These are phyloP conservation scores for Yasuhikotakia modesta DNA, from an alignment of 2,797 vertebrate species.

Conservation along the genomic window DNA sequence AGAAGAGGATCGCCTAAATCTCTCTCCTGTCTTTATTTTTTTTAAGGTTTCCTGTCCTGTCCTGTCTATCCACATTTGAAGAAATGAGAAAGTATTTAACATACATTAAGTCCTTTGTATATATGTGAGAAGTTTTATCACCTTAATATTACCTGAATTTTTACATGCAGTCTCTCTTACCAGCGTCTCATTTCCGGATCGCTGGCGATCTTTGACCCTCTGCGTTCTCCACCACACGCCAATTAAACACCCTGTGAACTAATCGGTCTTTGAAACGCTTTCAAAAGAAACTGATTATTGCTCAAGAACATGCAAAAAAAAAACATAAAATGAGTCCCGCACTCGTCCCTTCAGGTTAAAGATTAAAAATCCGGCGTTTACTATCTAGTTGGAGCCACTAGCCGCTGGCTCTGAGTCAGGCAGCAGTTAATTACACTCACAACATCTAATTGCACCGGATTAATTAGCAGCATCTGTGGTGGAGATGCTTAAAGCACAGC, in stretches of 20 bases:
- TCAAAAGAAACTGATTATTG: slow-evolving; percentile 92
- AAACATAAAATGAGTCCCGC: slow-evolving; percentile 91
- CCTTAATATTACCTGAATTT: too few relatives aligned
- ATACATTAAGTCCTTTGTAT: too few relatives aligned
- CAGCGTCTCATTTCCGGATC: background rate
- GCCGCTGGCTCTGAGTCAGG: slow-evolving; percentile 84
- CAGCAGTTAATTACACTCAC: slow-evolving; percentile 96
- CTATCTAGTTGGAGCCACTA: slow-evolving; percentile 87
- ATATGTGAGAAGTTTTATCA: too few relatives aligned
- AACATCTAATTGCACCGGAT: slow-evolving; percentile 98
- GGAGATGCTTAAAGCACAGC: slow-evolving; percentile 88
- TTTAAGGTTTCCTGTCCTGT: too few relatives aligned
- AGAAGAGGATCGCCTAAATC: background rate
- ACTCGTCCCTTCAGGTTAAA: slow-evolving; percentile 89
- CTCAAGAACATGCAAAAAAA: slow-evolving; percentile 93
- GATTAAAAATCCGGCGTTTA: slow-evolving; percentile 90
- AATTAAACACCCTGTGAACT: slow-evolving; percentile 85
- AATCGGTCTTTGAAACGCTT: slow-evolving; percentile 87
- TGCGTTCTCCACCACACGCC: slow-evolving; percentile 71
- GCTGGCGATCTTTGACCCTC: background rate
- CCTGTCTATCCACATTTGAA: too few relatives aligned
- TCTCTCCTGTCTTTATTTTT: too few relatives aligned
- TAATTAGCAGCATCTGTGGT: slow-evolving; percentile 93
- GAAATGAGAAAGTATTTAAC: too few relatives aligned
- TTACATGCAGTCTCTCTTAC: too few relatives aligned